Evolutionary conservation across 2,113 vertebrate genomes (phyloP).

Genomic region (Sturnira hondurensis): DNA sequence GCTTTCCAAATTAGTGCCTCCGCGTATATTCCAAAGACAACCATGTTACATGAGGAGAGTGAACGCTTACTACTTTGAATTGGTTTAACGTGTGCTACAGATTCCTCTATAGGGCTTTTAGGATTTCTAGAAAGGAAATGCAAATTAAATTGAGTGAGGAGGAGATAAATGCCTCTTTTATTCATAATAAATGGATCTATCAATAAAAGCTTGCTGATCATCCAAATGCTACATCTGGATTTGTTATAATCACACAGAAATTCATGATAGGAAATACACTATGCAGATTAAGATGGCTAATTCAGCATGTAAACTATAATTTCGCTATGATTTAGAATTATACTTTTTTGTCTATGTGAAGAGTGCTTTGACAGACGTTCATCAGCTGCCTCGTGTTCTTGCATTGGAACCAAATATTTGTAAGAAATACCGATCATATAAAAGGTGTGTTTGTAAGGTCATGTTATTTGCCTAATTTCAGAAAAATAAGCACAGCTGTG

Average conservation of each 20-base stretch:
- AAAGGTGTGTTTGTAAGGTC: not conserved
- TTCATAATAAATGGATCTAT: slow-evolving; percentile 60
- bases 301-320: slow-evolving; percentile 48
- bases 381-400: not conserved
- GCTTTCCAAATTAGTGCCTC: slow-evolving; percentile 51
- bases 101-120: slow-evolving; percentile 52
- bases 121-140: slow-evolving; percentile 51
- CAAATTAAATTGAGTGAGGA: slow-evolving; percentile 62
- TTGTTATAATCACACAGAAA: slow-evolving; percentile 48
- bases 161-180: slow-evolving; percentile 59
- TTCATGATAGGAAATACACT: slow-evolving; percentile 67
- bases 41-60: slow-evolving; percentile 12
- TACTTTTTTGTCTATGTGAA: slow-evolving; percentile 35
- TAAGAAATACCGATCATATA: not conserved
- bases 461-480: not conserved
- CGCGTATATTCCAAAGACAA: slow-evolving; percentile 46
- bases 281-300: slow-evolving; percentile 64
- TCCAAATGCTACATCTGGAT: slow-evolving; percentile 54
- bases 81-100: slow-evolving; percentile 52
- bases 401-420: slow-evolving; percentile 8
- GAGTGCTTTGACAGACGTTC: slow-evolving; percentile 35
- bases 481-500: slow-evolving; percentile 11
- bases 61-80: slow-evolving; percentile 45
- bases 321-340: slow-evolving; percentile 50
- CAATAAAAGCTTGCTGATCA: slow-evolving; percentile 52